phyloP scores from a whole-genome alignment of 2,797 vertebrate species.

The Aplochiton taeniatus region DNA sequence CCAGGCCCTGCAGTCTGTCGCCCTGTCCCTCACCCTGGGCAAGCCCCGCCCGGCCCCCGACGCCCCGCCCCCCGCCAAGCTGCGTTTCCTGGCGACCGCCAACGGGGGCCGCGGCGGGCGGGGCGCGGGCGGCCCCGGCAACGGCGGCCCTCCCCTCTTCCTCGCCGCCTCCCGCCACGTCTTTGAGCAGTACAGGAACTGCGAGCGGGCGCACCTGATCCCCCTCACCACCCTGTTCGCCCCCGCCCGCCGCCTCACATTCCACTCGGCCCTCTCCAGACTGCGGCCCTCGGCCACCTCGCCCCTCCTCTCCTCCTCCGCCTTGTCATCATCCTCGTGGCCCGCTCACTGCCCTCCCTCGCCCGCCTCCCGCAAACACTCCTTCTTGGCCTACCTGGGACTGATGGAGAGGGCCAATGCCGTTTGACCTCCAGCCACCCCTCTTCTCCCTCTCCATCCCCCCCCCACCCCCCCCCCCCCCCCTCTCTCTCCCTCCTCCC shows the following conservation, averaged over 20 bases:
- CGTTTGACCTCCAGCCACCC: slow-evolving; percentile 78
- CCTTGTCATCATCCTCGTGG: slow-evolving; percentile 61
- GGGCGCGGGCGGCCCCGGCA: slow-evolving; percentile 69
- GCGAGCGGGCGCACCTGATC: slow-evolving; percentile 93
- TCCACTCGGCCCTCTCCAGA: slow-evolving; percentile 87
- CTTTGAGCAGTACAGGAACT: slow-evolving; percentile 92
- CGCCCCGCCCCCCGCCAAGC: slow-evolving; percentile 25
- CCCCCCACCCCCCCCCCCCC: slow-evolving; percentile 16
- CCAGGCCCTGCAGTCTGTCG: slow-evolving; percentile 95
- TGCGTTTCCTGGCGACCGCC: slow-evolving; percentile 79
- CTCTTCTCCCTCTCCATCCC: slow-evolving; percentile 19
- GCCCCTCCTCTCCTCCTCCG: slow-evolving; percentile 76
- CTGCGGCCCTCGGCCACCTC: slow-evolving; percentile 80
- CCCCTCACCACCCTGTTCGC: slow-evolving; percentile 96
- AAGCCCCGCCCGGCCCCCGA: slow-evolving; percentile 62
- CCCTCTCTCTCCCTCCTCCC: slow-evolving; percentile 25
- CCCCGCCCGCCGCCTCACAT: slow-evolving; percentile 86
- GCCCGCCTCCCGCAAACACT: slow-evolving; percentile 93
- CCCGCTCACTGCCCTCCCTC: slow-evolving; percentile 79
- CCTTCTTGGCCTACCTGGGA: slow-evolving; percentile 98
- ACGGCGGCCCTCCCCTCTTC: slow-evolving; percentile 74
- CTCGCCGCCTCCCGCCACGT: slow-evolving; percentile 81
- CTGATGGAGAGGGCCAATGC: slow-evolving; percentile 94
- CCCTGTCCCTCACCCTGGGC: slow-evolving; percentile 84
- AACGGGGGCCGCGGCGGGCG: slow-evolving; percentile 79